A percentile compares a stretch with the other conserved stretches of the same genome.
Evolutionary conservation across 1,140 invertebrate genomes (phyloP).

Genomic region (Caenorhabditis tropicalis): DNA sequence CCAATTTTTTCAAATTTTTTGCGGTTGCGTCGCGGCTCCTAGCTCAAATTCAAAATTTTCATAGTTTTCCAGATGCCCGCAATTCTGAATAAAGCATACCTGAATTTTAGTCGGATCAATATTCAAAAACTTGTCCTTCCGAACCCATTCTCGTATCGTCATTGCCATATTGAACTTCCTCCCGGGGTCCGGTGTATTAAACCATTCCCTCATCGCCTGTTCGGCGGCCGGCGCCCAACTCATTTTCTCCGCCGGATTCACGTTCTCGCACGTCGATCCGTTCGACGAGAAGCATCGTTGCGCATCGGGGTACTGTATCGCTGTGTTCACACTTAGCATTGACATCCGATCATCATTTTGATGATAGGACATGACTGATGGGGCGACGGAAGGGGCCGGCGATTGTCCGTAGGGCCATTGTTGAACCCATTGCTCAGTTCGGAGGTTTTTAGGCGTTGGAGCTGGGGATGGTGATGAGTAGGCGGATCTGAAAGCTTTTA

Average conservation of each 20-base stretch:
- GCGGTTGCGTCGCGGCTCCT: too few species aligned
- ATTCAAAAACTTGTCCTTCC: background rate
- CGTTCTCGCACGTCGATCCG: constrained; percentile 9
- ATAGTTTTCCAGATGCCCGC: too few species aligned
- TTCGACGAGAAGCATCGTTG: constrained; percentile 19
- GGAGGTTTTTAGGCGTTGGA: background rate
- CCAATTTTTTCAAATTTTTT: too few species aligned
- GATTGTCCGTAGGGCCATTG: constrained; percentile 21
- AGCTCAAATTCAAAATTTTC: too few species aligned
- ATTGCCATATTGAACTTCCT: background rate
- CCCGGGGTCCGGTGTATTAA: background rate
- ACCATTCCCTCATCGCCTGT: constrained; percentile 11
- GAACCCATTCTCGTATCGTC: background rate
- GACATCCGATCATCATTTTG: constrained; percentile 36
- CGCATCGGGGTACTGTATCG: background rate
- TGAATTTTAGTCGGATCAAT: background rate
- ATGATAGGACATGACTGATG: constrained; percentile 17
- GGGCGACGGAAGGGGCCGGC: background rate
- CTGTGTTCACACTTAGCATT: constrained; percentile 24
- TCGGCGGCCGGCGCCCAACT: background rate
- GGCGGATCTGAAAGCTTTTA: background rate
- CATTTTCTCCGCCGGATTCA: background rate
- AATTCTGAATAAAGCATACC: background rate
- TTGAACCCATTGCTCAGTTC: constrained; percentile 23
- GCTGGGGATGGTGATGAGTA: background rate